phyloP scores from a whole-genome alignment of 2,888 invertebrate genomes.

The Oscheius sp. region DNA sequence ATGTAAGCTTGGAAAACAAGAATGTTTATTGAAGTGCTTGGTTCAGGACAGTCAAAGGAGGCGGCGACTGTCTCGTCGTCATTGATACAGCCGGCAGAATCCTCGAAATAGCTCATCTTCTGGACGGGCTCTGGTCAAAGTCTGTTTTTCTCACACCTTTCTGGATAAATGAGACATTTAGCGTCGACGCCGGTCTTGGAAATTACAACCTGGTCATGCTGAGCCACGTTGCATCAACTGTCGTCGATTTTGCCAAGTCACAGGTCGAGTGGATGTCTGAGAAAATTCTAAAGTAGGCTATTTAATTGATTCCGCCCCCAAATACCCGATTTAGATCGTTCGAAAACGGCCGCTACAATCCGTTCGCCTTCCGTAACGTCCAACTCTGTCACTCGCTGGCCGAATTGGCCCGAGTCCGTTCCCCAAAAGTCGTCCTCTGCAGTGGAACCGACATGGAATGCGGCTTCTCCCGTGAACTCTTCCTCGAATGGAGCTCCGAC shows the following conservation, averaged over 20 bases:
- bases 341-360: conserved; percentile 80
- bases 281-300: conserved; percentile 84
- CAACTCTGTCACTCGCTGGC: conserved; percentile 91
- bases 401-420: conserved; percentile 86
- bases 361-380: conserved; percentile 89
- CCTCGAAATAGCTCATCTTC: conserved; percentile 93
- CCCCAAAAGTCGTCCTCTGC: conserved; percentile 92
- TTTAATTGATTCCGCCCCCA: neutral
- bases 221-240: conserved; percentile 96
- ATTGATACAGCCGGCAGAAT: conserved; percentile 95
- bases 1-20: conserved; percentile 14
- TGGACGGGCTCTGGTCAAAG: conserved; percentile 77
- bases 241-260: conserved; percentile 93
- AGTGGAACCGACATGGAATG: conserved; percentile 94
- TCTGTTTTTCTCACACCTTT: conserved; percentile 27
- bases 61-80: conserved; percentile 93
- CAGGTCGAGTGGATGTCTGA: conserved; percentile 99
- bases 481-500: conserved; percentile 91
- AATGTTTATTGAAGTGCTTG: neutral
- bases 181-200: conserved; percentile 90
- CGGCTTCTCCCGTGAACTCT: conserved; percentile 93
- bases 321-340: conserved; percentile 59
- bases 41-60: conserved; percentile 84
- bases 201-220: conserved; percentile 92
- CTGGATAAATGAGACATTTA: conserved; percentile 33